A percentile compares a stretch with the other conserved stretches of the same genome.
Conservation (phyloP, 2,797 vertebrate species). For the Premnoplex brunnescens region DNA sequence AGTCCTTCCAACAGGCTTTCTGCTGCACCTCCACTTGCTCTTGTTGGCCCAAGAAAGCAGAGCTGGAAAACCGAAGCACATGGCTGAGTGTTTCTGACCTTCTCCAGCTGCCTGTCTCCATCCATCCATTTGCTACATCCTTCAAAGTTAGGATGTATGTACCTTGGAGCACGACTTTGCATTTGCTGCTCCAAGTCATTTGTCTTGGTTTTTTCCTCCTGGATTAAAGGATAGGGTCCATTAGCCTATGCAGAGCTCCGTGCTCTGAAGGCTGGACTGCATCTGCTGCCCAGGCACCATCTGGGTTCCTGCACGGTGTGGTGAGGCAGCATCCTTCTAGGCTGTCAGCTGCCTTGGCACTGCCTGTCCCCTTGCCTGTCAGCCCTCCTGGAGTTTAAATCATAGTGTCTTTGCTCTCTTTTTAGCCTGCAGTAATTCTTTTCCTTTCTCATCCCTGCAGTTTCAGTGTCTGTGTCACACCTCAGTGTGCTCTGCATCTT, state of each 20-base stretch:
- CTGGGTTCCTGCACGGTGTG: not conserved
- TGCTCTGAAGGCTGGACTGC: not conserved
- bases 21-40: not conserved
- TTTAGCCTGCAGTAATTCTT: not conserved
- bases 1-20: not conserved
- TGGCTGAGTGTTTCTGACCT: not conserved
- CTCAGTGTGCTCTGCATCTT: not conserved
- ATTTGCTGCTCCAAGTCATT: constrained; percentile 2
- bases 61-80: not conserved
- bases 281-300: not conserved
- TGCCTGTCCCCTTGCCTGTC: not conserved
- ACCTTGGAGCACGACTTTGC: not conserved
- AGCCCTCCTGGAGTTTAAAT: not conserved
- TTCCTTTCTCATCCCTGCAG: not conserved
- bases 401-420: not conserved
- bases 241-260: not conserved
- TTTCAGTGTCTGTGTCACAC: not conserved
- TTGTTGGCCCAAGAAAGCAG: not conserved
- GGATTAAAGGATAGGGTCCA: not conserved
- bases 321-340: not conserved
- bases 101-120: not conserved
- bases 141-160: not conserved
- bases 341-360: not conserved
- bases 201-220: not conserved
- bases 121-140: not conserved